Evolutionary conservation across 2,113 vertebrate genomes (phyloP), one percentile per base, ranked within the genome.

Genomic region (Apodemus speciosus): DNA sequence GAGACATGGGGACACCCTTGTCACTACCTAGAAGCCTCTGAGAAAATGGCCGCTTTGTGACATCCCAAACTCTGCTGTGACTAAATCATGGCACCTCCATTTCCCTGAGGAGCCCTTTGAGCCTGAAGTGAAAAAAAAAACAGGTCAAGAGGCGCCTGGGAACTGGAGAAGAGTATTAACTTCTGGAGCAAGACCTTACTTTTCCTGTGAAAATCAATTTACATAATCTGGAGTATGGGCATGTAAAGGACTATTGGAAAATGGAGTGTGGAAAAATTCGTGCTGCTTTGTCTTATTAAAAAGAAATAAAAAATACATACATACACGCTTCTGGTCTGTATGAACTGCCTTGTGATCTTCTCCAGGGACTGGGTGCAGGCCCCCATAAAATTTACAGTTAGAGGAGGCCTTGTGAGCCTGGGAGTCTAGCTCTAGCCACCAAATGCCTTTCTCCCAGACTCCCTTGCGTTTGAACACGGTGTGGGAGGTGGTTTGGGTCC

Each of bases 401-500:
- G 51, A 56, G 77, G 62, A 68, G 69, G 32, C 43, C 25, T 23
- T 25, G 84, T 53, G 56, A 27, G 40, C 3, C n/a, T 3, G 66
- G 66, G 20, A 81, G 43, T 88, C 15, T 2, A 80, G 60, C 64
- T 53, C 53, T 43, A 27, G 20, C 83, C 2, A 15, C 71, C 3
- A n/a, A 93, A 79, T 25, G 6, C 35, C 68, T 1, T 43, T 60
- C n/a, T 92, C 85, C 94, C 72, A 88, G 66, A 85, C 69, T 64
- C 49, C 84, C 69, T 91, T 56, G 85, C n/a, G 38, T 72, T 13
- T 0, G 2, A 35, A 80, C 66, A 56, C 11, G 32, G 43, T 38
- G 9, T 23, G 14, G 56, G 40, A 38, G n/a, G 79, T 38, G 1
- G 53, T 68, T 85, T 9, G 51, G 27, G 81, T 35, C 81, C 86